phyloP scores from a whole-genome alignment of 2,888 invertebrate species.

The Cyclophora punctaria region DNA sequence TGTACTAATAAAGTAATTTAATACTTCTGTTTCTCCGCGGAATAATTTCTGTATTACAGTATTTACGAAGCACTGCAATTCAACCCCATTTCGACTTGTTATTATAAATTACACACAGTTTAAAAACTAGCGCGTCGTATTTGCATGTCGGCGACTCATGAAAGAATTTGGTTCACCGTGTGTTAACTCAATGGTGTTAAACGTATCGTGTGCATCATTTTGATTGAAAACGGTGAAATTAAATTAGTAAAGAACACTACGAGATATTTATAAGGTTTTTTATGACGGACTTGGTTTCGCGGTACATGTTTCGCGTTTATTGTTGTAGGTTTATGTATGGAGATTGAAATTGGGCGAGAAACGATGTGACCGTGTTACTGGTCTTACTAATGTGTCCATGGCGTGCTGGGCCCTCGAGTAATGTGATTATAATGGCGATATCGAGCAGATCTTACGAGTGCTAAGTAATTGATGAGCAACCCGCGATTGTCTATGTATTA shows the following conservation, averaged over 20 bases:
- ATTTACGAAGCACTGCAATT: constrained; percentile 16
- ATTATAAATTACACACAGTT: constrained; percentile 24
- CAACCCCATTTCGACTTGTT: constrained; percentile 14
- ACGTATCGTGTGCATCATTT: constrained; percentile 14
- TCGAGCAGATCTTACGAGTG: constrained; percentile 52
- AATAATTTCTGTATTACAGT: constrained; percentile 6
- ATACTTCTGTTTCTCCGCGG: background rate
- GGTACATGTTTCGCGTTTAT: too few species aligned
- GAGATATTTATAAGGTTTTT: constrained; percentile 29
- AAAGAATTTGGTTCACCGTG: constrained; percentile 24
- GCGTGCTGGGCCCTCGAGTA: constrained; percentile 65
- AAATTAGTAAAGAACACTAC: constrained; percentile 36
- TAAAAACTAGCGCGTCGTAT: constrained; percentile 23
- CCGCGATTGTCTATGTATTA: constrained; percentile 52
- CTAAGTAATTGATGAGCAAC: constrained; percentile 68
- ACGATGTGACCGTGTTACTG: constrained; percentile 70
- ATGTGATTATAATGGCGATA: constrained; percentile 68
- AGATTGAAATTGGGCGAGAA: constrained; percentile 58
- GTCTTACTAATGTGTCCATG: constrained; percentile 59
- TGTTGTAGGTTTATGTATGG: constrained; percentile 18
- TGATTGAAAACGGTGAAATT: constrained; percentile 45
- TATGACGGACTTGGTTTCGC: too few species aligned
- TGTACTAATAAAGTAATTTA: background rate
- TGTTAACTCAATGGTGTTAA: too few species aligned
- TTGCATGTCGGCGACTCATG: constrained; percentile 27